Base-by-base conservation (phyloP, 2,888 invertebrate species). In the Marasmarcha lunaedactyla region DNA sequence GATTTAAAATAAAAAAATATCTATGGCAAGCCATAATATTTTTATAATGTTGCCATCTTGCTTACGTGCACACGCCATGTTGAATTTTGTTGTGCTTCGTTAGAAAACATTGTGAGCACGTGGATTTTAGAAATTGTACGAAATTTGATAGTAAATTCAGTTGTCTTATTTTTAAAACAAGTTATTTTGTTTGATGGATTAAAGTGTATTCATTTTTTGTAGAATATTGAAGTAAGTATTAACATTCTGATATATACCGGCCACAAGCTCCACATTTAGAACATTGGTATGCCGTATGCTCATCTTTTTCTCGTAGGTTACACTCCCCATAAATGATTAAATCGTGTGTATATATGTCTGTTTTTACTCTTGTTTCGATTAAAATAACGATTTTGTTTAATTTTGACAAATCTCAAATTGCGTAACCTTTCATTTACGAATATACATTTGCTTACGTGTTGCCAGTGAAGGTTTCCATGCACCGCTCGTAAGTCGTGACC, bases 101-200 rank as follows among this genome's bases (percentile, higher is more conserved):
- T 68, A 54, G 74, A 88, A 87, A 88, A 88, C 88, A 88, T 86
- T 86, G 86, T 84, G 85, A 87, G 88, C 88, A 88, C 88, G 89
- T 89, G 88, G 88, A 88, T 73, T 62, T 77, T 72, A 57, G 71
- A 69, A 61, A 60, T 62, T 70, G 63, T 52, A 65, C 67, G 64
- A 76, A 81, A 78, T 77, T 81, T 63, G 57, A 66, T 63, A 76
- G 79, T 81, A 70, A 54, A 59, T 62, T 54, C 65, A 58, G 55
- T 57, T 65, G 58, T 46, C 54, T 52, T 52, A 55, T 47, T 47
- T 59, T 63, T 65, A 70, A 46, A 49, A 55, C 49, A 52, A 51
- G 52, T 58, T 63, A 60, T 56, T 43, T 52, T 55, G 59, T 59
- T 48, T 48, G 57, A 47, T 50, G 48, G 46, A 42, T 43, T 51